Evolutionary conservation across 2,113 vertebrate genomes (phyloP).

Genomic region (Pycnonotus jocosus): DNA sequence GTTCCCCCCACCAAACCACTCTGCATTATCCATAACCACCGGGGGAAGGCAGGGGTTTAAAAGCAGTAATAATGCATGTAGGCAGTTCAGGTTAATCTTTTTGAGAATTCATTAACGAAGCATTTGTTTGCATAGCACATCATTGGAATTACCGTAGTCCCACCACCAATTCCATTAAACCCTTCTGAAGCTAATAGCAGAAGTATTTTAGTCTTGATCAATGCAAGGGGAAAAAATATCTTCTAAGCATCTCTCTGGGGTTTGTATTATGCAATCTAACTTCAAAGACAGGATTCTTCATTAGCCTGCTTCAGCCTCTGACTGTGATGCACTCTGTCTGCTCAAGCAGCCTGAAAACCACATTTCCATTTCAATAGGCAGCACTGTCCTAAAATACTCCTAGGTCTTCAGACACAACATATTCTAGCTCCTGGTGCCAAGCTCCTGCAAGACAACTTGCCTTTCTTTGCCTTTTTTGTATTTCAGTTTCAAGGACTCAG

Average conservation of each 20-base stretch:
- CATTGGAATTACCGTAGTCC: neutral
- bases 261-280: neutral
- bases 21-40: neutral
- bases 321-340: neutral
- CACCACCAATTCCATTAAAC: neutral
- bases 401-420: neutral
- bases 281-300: neutral
- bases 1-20: neutral
- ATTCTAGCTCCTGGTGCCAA: neutral
- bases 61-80: neutral
- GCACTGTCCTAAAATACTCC: neutral
- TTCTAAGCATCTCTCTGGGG: neutral
- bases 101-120: neutral
- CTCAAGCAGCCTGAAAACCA: neutral
- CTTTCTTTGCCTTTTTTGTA: neutral
- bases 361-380: conserved; percentile 24
- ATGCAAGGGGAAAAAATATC: neutral
- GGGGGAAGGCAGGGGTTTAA: neutral
- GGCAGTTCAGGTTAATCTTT: neutral
- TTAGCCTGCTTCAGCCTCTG: neutral
- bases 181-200: neutral
- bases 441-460: neutral
- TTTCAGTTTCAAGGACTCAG: neutral
- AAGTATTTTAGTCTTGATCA: conserved; percentile 3
- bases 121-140: neutral